phyloP scores from a whole-genome alignment of 2,797 vertebrate species.

The Characodon lateralis region DNA sequence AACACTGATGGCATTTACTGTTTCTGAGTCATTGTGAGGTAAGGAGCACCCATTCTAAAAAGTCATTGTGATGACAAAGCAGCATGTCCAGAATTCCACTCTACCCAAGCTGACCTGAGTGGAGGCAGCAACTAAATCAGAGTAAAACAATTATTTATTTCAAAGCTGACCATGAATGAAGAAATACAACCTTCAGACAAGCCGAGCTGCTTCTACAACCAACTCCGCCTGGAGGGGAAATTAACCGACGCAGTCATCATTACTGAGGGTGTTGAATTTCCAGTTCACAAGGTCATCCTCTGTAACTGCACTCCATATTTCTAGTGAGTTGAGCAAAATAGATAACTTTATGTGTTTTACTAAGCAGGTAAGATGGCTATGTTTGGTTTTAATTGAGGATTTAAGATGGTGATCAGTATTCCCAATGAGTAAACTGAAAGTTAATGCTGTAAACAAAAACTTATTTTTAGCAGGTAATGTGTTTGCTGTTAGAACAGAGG shows the following conservation, averaged over 20 bases:
- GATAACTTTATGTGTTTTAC: neutral
- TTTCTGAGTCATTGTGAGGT: slow-evolving; percentile 1
- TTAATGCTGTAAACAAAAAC: neutral
- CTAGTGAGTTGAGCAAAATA: slow-evolving; percentile 21
- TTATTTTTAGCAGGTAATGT: neutral
- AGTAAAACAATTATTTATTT: neutral
- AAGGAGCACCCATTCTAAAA: neutral
- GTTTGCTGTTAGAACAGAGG: neutral
- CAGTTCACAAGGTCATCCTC: slow-evolving; percentile 30
- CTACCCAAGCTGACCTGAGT: neutral
- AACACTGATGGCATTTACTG: neutral
- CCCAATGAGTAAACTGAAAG: neutral
- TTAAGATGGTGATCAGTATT: neutral
- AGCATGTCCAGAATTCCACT: neutral
- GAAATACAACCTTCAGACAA: neutral
- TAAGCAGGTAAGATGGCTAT: neutral
- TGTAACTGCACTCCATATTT: slow-evolving; percentile 39
- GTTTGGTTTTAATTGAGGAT: neutral
- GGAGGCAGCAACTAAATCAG: neutral
- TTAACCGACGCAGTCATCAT: slow-evolving; percentile 32
- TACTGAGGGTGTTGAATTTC: slow-evolving; percentile 19
- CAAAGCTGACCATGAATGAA: neutral
- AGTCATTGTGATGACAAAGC: neutral
- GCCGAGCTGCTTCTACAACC: slow-evolving; percentile 12
- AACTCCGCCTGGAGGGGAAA: slow-evolving; percentile 24